phyloP scores from a whole-genome alignment of 2,888 invertebrate genomes.

The Hartigia nigra region DNA sequence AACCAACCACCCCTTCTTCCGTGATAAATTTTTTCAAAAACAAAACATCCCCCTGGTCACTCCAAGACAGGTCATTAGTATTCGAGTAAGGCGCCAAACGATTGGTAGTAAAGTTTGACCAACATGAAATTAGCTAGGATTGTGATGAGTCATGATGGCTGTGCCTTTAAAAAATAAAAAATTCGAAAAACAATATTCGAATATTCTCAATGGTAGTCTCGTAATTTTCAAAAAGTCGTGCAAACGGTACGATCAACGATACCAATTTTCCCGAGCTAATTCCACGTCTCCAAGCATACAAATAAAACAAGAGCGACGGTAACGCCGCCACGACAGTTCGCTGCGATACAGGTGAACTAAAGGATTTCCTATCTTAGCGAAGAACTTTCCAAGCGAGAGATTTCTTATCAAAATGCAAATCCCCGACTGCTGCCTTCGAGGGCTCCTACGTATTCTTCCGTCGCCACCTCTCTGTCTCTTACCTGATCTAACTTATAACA shows the following conservation, averaged over 20 bases:
- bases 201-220: not conserved
- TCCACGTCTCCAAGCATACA: not conserved
- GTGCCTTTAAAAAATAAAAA: not conserved
- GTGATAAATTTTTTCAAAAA: not conserved
- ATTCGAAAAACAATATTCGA: not conserved
- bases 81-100: too few species aligned
- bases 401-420: constrained; percentile 67
- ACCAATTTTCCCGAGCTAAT: not conserved
- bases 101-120: too few species aligned
- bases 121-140: too few species aligned
- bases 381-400: constrained; percentile 58
- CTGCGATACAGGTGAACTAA: constrained; percentile 16
- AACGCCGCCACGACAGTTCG: not conserved
- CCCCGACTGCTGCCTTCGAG: constrained; percentile 23
- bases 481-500: constrained; percentile 17
- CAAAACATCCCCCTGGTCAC: not conserved
- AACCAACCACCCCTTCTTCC: not conserved
- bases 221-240: not conserved
- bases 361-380: constrained; percentile 46
- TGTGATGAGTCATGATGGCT: too few species aligned
- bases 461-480: constrained; percentile 12
- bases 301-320: constrained; percentile 12
- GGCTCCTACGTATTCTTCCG: not conserved
- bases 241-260: not conserved
- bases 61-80: too few species aligned